A percentile compares a stretch with the other conserved stretches of the same genome.
These are phyloP conservation scores for Laticauda laticaudata DNA, from an alignment of 2,113 vertebrate genomes.

Conservation along the genomic window DNA sequence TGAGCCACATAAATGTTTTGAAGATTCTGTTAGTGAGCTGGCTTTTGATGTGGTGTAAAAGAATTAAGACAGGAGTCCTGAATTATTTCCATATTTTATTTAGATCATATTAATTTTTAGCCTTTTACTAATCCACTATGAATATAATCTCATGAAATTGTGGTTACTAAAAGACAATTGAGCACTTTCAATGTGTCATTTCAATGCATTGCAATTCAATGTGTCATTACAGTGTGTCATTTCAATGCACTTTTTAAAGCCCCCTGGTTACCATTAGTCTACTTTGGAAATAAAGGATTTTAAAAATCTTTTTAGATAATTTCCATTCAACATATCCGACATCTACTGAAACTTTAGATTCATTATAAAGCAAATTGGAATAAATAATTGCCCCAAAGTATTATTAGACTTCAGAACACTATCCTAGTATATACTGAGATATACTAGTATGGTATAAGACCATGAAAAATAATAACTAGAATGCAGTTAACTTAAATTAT, in stretches of 20 bases:
- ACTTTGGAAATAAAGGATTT: neutral
- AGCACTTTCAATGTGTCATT: neutral
- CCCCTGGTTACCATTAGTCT: neutral
- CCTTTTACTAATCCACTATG: neutral
- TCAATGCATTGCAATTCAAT: neutral
- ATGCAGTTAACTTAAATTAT: neutral
- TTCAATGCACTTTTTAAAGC: neutral
- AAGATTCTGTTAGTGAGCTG: neutral
- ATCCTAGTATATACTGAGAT: neutral
- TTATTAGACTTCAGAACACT: neutral
- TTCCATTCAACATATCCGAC: neutral
- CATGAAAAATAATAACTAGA: neutral
- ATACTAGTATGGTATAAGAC: neutral
- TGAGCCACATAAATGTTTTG: neutral
- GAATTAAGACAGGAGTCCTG: neutral
- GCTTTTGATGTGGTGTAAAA: neutral
- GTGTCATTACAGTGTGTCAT: neutral
- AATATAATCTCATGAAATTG: neutral
- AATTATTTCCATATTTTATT: neutral
- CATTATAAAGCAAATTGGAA: neutral
- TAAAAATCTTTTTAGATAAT: neutral
- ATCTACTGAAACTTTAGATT: neutral
- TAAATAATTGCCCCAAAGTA: neutral
- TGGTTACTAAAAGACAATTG: neutral
- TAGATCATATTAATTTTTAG: neutral